Conservation (phyloP, 2,113 vertebrate genomes). For the Microcebus ravelobensis region DNA sequence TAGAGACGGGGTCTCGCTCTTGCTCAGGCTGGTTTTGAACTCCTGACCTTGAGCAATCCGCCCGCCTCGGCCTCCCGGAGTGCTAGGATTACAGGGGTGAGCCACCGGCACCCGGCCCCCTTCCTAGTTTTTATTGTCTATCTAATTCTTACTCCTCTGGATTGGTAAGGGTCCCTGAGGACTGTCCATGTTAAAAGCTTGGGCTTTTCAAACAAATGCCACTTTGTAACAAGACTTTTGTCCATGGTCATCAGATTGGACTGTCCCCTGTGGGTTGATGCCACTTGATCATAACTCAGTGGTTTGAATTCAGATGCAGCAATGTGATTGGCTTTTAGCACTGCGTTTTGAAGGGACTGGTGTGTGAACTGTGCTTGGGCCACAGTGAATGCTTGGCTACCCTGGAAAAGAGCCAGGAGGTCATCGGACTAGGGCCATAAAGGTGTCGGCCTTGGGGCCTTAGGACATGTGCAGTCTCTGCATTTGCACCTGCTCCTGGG, state of each 20-base stretch:
- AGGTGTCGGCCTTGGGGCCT: neutral
- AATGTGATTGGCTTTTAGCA: neutral
- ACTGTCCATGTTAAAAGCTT: neutral
- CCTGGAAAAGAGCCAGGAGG: neutral
- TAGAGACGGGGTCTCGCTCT: too few relatives aligned
- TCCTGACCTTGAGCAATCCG: too few relatives aligned
- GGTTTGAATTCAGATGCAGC: neutral
- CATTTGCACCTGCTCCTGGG: neutral
- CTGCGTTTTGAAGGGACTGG: neutral
- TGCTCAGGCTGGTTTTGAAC: too few relatives aligned
- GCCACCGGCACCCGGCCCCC: too few relatives aligned
- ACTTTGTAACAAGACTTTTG: neutral
- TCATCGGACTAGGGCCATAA: neutral
- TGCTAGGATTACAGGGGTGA: too few relatives aligned
- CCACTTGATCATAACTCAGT: neutral
- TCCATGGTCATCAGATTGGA: neutral
- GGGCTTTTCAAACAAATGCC: neutral
- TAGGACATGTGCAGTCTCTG: neutral
- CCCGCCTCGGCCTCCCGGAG: too few relatives aligned
- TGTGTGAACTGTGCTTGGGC: neutral
- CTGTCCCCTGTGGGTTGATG: neutral
- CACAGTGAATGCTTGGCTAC: neutral
- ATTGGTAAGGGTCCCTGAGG: neutral
- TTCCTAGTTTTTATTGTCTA: neutral
- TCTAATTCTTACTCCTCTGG: neutral